These are phyloP conservation scores for Eremobia ochroleuca DNA, from an alignment of 2,888 invertebrate species.

Conservation along the genomic window DNA sequence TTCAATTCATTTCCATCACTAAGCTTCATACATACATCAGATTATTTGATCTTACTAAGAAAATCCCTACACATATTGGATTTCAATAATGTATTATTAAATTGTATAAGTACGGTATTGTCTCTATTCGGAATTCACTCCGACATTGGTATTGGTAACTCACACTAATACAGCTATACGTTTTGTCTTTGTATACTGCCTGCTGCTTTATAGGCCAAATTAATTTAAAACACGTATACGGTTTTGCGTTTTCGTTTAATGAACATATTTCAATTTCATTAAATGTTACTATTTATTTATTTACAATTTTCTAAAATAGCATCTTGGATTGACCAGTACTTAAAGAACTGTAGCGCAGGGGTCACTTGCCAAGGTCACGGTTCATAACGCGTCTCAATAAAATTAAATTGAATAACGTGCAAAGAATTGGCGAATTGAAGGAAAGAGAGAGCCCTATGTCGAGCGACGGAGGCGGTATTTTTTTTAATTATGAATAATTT, in stretches of 20 bases:
- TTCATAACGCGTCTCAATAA: not conserved
- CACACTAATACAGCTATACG: not conserved
- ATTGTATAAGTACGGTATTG: conserved; percentile 7
- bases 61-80: conserved; percentile 32
- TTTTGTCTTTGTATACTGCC: not conserved
- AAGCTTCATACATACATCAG: not conserved
- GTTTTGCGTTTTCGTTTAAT: not conserved
- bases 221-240: not conserved
- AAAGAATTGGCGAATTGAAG: not conserved
- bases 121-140: conserved; percentile 22
- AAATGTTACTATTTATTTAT: no score
- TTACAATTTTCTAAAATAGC: no score
- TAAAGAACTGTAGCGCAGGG: not conserved
- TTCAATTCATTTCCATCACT: conserved; percentile 6
- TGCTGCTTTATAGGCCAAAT: not conserved
- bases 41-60: conserved; percentile 9
- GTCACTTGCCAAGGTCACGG: not conserved
- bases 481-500: not conserved
- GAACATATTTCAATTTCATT: no score
- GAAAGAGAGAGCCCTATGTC: not conserved
- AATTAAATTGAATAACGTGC: not conserved
- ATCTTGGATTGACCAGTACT: no score
- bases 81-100: conserved; percentile 26
- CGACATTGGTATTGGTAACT: conserved; percentile 15
- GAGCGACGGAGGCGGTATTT: not conserved